Base-by-base conservation (phyloP, 1,140 invertebrate species). In the Hypsibius dujardini region DNA sequence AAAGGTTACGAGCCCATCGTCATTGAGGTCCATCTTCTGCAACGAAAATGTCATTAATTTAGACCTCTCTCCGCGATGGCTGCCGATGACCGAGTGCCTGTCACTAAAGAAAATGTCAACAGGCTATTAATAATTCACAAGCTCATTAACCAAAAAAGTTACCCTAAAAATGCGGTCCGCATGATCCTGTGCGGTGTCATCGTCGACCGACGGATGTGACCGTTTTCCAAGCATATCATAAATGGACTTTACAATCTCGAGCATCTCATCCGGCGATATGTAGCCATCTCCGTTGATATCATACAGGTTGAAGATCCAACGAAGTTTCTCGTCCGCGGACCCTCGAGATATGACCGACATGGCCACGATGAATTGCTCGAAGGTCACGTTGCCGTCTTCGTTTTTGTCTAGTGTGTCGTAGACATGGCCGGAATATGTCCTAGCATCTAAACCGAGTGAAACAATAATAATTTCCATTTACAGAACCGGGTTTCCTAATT, bases 241-340 rank as follows among this genome's bases (percentile, higher is more conserved):
- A 1, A 95, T 87, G 1, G 92, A 90, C 2, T 86, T 84, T 1
- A 95, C 89, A 7, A 95, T 89, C 80, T 94, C 89, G 7, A 86
- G 85, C 75, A 96, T 83, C 79, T 95, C 91, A 42, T 88, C 84
- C 74, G 89, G 86, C 62, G 90, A 92, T 76, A 96, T 93, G 75
- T 90, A 90, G 1, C 92, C 93, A 77, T 95, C 92, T 1, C 91
- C 90, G 78, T 95, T 94, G 59, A 93, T 86, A 78, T 96, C 92
- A 80, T 96, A 96, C 46, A 96, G 80, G 76, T 90, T 89, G 81
- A 95, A 96, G 15, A 91, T 91, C 91, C 72, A 92, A 75, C 90
- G 85, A 40, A 95, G 82, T 74, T 92, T 87, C 79, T 96, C 92
- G 78, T 94, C 91, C 46, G 92, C 86, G 1, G 88, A 91, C 2